Evolutionary conservation across 2,888 invertebrate genomes (phyloP), one percentile per base, ranked within the genome.

Genomic region (Endomychus coccineus): DNA sequence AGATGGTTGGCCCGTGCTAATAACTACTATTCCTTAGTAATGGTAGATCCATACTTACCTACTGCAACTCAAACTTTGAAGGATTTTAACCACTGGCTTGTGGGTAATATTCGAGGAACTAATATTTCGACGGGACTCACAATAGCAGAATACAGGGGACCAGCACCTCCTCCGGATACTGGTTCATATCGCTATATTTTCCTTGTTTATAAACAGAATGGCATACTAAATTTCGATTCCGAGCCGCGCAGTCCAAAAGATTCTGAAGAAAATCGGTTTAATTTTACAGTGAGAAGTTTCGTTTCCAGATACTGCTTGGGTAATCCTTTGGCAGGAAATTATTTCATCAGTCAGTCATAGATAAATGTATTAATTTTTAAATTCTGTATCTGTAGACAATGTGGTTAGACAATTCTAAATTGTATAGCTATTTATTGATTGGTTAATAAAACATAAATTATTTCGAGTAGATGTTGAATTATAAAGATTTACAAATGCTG

Each of bases 11-110:
- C 70, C 2, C 76, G 78, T 41, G 58, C 69, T 10, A 61, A 63
- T 33, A 63, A 68, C 40, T 78, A 75, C 48, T 89, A 89, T 59
- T 78, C 83, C 1, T 49, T 74, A 22, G 67, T 69, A n/a, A 66
- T 74, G 68, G 64, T 70, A 0, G 85, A 87, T 64, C 85, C 85
- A 3, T 86, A 87, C 66, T n/a, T n/a, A n/a, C 84, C 85, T 1
- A 85, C 85, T 3, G 78, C 71, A 45, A 75, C 73, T 48, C 69
- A 80, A 15, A 83, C 85, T 64, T 82, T 79, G 74, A 78, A 80
- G 49, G n/a, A n/a, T n/a, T n/a, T n/a, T n/a, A n/a, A n/a, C n/a
- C 85, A 87, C 60, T 86, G 85, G 85, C 64, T 84, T 7, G 74
- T 85, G 16, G 80, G 74, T 12, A 86, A 87, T 55, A 80, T 86